Conservation (phyloP, 2,888 invertebrate species). For the Gnatocerus cornutus region DNA sequence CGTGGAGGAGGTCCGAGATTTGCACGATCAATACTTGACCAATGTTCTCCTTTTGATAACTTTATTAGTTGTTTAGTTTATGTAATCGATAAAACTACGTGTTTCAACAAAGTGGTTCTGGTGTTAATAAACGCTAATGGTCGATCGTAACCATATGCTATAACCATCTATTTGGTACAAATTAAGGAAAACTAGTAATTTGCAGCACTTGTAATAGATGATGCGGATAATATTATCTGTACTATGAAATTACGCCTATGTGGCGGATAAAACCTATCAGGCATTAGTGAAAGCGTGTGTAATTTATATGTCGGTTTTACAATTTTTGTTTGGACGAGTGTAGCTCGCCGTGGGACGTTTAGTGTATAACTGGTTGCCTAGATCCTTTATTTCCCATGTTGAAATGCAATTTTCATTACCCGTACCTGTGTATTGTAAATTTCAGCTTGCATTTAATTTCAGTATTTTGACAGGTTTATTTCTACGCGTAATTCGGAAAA, state of each 20-base stretch:
- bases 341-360: not conserved
- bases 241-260: too few species aligned
- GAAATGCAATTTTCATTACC: slow-evolving; percentile 22
- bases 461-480: slow-evolving; percentile 40
- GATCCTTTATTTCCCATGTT: not conserved
- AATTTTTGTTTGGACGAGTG: not conserved
- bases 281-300: too few species aligned
- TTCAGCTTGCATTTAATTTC: slow-evolving; percentile 26
- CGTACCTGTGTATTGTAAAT: slow-evolving; percentile 26
- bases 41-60: too few species aligned
- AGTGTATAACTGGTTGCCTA: slow-evolving; percentile 40
- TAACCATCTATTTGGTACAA: not conserved
- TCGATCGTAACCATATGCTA: not conserved
- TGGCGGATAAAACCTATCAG: too few species aligned
- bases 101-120: not conserved
- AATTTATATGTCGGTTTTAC: not conserved
- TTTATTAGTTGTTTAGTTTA: not conserved
- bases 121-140: not conserved
- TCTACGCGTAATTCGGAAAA: slow-evolving; percentile 30
- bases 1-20: slow-evolving; percentile 16
- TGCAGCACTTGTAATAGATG: not conserved
- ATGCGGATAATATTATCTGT: not conserved
- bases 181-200: slow-evolving; percentile 1
- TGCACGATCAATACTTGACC: slow-evolving; percentile 1
- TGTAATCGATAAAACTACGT: slow-evolving; percentile 1